These are phyloP conservation scores for Conomelus anceps DNA, from an alignment of 2,888 invertebrate species.

Conservation along the genomic window DNA sequence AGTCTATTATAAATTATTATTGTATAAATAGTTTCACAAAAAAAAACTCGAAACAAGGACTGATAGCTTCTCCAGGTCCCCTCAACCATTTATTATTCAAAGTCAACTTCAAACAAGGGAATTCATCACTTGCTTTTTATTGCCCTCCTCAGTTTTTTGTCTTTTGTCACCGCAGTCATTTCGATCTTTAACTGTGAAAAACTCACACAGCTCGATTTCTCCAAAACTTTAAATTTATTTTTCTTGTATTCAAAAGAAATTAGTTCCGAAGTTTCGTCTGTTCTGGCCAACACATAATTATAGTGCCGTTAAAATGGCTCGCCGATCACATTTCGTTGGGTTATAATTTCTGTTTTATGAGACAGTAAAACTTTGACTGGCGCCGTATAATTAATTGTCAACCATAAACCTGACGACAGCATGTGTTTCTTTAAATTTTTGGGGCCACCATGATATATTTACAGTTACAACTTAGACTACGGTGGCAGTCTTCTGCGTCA, in stretches of 20 bases:
- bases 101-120: background rate
- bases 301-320: background rate
- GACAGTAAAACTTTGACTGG: background rate
- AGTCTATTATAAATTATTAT: too few species aligned
- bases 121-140: background rate
- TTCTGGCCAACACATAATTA: background rate
- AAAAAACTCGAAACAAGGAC: too few species aligned
- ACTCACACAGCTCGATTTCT: background rate
- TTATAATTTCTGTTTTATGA: background rate
- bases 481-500: background rate
- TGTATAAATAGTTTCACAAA: too few species aligned
- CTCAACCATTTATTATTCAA: background rate
- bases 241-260: background rate
- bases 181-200: background rate
- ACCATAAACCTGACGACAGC: background rate
- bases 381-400: background rate
- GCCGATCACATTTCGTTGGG: background rate
- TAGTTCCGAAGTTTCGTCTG: background rate
- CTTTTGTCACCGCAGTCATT: background rate
- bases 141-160: background rate
- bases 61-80: background rate
- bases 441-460: background rate
- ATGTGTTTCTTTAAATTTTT: background rate
- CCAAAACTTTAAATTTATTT: background rate
- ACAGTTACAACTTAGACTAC: background rate